A percentile compares a stretch with the other conserved stretches of the same genome.
phyloP scores from a whole-genome alignment of 2,113 vertebrate genomes.

The Candoia aspera region DNA sequence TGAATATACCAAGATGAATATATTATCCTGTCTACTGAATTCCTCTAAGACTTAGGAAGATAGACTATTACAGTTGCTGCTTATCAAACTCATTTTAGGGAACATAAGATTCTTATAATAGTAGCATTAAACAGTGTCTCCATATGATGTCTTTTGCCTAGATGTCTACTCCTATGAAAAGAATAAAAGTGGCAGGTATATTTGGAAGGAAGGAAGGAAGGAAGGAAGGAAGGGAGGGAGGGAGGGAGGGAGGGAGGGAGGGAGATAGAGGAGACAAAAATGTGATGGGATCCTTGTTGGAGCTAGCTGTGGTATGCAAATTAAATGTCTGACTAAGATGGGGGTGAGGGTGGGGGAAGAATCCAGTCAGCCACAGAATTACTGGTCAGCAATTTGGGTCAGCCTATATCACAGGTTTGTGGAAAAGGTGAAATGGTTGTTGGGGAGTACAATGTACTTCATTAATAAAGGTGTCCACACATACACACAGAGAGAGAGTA shows the following conservation, averaged over 20 bases:
- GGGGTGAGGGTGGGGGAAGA: too few relatives aligned
- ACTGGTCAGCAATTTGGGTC: background rate
- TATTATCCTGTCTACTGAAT: background rate
- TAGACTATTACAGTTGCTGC: background rate
- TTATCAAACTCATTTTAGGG: background rate
- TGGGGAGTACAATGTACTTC: background rate
- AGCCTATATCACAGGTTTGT: background rate
- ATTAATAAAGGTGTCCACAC: background rate
- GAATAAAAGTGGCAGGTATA: background rate
- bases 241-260: background rate
- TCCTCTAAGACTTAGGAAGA: rapidly evolving
- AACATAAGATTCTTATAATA: background rate
- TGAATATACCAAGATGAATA: background rate
- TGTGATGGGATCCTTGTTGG: background rate
- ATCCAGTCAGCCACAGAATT: background rate
- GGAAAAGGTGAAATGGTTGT: background rate
- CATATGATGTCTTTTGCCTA: background rate
- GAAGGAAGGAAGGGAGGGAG: too few relatives aligned
- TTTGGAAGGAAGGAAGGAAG: too few relatives aligned
- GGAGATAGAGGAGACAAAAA: background rate
- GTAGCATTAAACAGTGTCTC: background rate
- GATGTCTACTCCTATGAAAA: background rate
- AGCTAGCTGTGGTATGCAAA: background rate
- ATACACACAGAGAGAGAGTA: background rate
- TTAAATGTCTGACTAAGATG: background rate